A percentile compares a stretch with the other conserved stretches of the same genome.
Conservation (phyloP, 2,113 vertebrate species). For the Calypte anna region DNA sequence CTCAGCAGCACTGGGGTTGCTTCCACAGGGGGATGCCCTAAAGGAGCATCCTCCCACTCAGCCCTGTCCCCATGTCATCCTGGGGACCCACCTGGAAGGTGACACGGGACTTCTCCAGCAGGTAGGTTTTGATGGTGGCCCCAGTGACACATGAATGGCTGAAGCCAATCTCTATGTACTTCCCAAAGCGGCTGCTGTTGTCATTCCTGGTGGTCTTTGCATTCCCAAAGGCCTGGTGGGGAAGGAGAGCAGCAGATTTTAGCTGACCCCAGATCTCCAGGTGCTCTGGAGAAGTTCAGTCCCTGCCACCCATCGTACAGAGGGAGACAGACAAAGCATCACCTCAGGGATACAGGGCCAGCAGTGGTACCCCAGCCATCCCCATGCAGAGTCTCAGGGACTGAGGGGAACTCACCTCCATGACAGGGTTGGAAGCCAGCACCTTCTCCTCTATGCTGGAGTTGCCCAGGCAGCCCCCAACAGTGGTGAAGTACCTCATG, state of each 20-base stretch:
- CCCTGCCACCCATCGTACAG: background rate
- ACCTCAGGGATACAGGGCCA: background rate
- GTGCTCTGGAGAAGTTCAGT: background rate
- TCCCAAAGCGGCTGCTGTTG: conserved; percentile 86
- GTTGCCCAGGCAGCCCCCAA: background rate
- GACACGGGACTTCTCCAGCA: conserved; percentile 84
- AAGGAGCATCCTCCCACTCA: background rate
- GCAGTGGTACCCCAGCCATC: background rate
- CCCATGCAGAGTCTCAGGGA: background rate
- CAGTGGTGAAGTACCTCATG: background rate
- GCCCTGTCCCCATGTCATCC: background rate
- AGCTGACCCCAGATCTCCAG: background rate
- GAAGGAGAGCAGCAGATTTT: background rate
- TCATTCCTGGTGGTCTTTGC: conserved; percentile 82
- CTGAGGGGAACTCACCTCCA: background rate
- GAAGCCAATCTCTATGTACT: conserved; percentile 83
- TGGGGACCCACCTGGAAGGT: conserved; percentile 79
- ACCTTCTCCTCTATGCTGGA: conserved; percentile 21
- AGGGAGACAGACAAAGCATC: background rate
- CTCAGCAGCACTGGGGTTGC: background rate
- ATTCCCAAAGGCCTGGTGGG: conserved; percentile 82
- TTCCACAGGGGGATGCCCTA: too few species aligned
- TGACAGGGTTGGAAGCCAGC: background rate
- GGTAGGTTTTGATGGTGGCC: conserved; percentile 82
- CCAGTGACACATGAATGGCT: conserved; percentile 74